Evolutionary conservation across 2,797 vertebrate genomes (phyloP).

Genomic region (Cygnus olor): DNA sequence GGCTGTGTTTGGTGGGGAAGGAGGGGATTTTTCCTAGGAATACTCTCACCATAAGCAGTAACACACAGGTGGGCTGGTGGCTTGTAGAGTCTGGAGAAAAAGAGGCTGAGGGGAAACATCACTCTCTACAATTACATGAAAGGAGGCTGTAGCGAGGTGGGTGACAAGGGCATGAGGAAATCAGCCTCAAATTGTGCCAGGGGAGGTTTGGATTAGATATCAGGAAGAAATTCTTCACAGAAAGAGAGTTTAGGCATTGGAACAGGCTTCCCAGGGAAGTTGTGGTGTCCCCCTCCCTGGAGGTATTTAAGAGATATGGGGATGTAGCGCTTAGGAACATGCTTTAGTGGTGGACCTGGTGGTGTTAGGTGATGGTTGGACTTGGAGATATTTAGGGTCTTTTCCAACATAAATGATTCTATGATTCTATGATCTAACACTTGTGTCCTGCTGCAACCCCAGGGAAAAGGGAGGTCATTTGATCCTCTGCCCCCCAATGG

Average conservation of each 20-base stretch:
- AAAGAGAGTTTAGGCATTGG: not conserved
- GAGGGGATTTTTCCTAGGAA: not conserved
- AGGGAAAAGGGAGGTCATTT: not conserved
- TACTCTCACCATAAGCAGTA: rapidly evolving
- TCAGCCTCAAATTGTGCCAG: not conserved
- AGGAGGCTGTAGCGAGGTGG: not conserved
- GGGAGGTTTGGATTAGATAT: not conserved
- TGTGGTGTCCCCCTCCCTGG: no score
- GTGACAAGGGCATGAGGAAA: not conserved
- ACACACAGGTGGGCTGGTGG: not conserved
- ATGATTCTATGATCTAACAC: not conserved
- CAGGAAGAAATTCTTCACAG: not conserved
- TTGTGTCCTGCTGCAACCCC: no score
- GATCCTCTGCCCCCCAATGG: rapidly evolving
- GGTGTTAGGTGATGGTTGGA: not conserved
- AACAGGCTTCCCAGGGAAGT: not conserved
- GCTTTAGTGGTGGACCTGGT: not conserved
- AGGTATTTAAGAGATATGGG: not conserved
- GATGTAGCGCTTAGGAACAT: not conserved
- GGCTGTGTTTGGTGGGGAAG: not conserved
- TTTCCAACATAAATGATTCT: not conserved
- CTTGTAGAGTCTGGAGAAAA: not conserved
- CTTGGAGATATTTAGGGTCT: not conserved
- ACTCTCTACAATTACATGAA: not conserved
- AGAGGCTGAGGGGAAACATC: not conserved